Percentiles rank a stretch among this genome's conserved stretches.
These are phyloP conservation scores for Eueides isabella DNA, from an alignment of 1,140 invertebrate species.

Conservation along the genomic window DNA sequence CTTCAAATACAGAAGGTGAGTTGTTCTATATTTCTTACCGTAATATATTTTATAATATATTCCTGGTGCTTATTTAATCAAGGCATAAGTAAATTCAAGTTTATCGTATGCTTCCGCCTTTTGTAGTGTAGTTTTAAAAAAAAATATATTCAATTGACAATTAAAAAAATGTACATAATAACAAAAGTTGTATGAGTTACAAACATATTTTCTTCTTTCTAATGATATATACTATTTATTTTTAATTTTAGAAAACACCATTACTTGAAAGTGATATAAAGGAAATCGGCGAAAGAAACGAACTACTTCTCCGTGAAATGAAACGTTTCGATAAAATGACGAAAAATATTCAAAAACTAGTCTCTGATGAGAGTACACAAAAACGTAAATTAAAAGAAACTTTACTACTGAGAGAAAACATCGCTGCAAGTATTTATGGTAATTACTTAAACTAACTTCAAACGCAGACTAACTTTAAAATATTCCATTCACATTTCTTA, in stretches of 20 bases:
- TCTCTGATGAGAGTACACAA: constrained; percentile 47
- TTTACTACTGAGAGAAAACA: constrained; percentile 7
- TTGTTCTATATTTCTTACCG: neutral
- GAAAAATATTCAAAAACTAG: constrained; percentile 58
- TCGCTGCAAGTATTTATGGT: constrained; percentile 50
- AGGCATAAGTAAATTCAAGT: neutral
- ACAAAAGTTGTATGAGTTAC: no score
- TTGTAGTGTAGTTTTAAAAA: no score
- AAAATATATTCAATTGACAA: no score
- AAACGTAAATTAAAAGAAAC: constrained; percentile 36
- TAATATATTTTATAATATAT: no score
- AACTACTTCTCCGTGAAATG: constrained; percentile 66
- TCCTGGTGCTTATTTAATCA: no score
- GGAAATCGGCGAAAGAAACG: constrained; percentile 63
- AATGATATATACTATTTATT: no score
- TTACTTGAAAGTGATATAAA: constrained; percentile 59
- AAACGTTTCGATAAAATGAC: constrained; percentile 63
- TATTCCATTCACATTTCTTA: neutral
- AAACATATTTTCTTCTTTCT: no score
- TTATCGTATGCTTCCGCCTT: no score
- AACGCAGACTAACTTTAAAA: neutral
- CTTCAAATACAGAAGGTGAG: constrained; percentile 65
- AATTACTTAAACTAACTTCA: neutral
- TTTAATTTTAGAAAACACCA: constrained; percentile 50
- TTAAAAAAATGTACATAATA: no score